Evolutionary conservation across 2,113 vertebrate species (phyloP).

Genomic region (Okapia johnstoni): DNA sequence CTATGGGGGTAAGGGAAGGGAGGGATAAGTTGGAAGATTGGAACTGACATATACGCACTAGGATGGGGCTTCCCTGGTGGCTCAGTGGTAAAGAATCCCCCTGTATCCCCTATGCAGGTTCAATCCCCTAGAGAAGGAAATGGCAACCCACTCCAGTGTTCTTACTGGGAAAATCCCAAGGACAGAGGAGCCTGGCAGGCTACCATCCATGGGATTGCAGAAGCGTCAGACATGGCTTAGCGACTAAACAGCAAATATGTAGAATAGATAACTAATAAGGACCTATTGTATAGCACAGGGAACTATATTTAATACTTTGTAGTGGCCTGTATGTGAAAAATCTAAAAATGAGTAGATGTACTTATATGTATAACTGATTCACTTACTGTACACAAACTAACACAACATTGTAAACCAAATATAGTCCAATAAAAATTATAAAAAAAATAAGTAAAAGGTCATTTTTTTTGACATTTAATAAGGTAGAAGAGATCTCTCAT

Average conservation of each 20-base stretch:
- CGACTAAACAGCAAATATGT: not conserved
- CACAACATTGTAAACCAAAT: not conserved
- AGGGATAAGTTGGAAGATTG: not conserved
- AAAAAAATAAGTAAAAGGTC: not conserved
- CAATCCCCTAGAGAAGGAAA: not conserved
- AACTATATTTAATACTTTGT: not conserved
- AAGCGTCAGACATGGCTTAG: not conserved
- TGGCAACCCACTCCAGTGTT: not conserved
- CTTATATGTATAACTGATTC: not conserved
- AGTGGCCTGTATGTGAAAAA: not conserved
- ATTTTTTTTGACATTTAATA: not conserved
- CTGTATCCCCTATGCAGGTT: not conserved
- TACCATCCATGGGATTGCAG: not conserved
- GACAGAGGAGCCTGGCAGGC: not conserved
- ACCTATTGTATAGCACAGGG: not conserved
- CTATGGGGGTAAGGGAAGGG: not conserved
- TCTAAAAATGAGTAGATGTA: not conserved
- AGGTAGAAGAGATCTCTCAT: slow-evolving; percentile 47
- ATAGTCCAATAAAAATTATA: not conserved
- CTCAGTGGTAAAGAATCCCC: not conserved
- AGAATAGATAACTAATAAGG: not conserved
- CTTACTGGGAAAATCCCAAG: not conserved
- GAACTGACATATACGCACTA: not conserved
- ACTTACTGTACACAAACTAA: not conserved
- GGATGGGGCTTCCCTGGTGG: not conserved